Conservation (phyloP, 1,140 invertebrate genomes). For the Asobara japonica region DNA sequence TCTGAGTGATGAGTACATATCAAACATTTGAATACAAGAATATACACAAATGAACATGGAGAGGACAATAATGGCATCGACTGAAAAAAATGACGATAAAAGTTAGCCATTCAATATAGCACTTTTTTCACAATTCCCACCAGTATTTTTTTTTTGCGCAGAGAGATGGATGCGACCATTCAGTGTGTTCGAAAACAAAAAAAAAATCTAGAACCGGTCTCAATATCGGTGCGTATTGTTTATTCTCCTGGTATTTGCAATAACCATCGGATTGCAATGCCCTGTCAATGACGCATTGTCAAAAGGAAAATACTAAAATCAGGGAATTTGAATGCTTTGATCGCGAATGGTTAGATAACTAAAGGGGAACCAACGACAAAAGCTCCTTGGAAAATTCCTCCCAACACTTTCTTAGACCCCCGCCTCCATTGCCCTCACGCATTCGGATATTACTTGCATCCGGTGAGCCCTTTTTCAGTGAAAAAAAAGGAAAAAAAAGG, state of each 20-base stretch:
- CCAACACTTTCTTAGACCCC: background rate
- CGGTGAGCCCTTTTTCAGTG: background rate
- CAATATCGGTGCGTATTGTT: background rate
- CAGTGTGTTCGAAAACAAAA: background rate
- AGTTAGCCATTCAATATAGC: background rate
- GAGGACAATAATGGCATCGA: background rate
- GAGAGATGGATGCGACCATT: background rate
- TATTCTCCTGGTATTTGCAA: background rate
- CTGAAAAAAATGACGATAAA: background rate
- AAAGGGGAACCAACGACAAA: background rate
- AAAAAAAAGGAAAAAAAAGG: constrained; percentile 9
- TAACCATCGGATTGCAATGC: background rate
- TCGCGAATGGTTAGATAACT: background rate
- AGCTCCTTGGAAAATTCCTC: background rate
- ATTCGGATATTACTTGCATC: background rate
- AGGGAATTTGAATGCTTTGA: background rate
- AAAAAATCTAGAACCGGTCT: background rate
- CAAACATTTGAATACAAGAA: constrained; percentile 8
- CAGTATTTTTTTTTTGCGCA: background rate
- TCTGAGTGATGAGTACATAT: background rate
- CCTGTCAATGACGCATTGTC: background rate
- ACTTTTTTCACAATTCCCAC: background rate
- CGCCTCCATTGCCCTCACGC: background rate
- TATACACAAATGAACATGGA: background rate
- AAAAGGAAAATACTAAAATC: background rate